phyloP scores from a whole-genome alignment of 2,113 vertebrate species.

The Centropristis striata region DNA sequence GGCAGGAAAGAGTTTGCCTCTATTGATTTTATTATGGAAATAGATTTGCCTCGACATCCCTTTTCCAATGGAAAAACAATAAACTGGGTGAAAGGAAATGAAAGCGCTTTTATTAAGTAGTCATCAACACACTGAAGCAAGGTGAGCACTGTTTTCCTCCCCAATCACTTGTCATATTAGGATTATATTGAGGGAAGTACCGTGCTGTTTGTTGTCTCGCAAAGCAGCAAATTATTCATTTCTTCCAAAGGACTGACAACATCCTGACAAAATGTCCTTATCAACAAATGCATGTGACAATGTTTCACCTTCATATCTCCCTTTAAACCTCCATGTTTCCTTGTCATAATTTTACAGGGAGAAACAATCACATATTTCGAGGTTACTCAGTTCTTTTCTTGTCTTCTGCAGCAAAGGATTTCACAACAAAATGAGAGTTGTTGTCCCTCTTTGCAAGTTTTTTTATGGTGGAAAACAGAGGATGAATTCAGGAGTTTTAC shows the following conservation, averaged over 20 bases:
- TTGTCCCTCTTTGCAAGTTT: not conserved
- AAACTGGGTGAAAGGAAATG: slow-evolving; percentile 61
- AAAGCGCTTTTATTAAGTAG: slow-evolving; percentile 60
- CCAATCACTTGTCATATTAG: slow-evolving; percentile 35
- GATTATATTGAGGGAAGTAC: slow-evolving; percentile 25
- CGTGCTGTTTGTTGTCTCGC: slow-evolving; percentile 49
- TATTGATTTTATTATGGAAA: slow-evolving; percentile 44
- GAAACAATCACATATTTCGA: slow-evolving; percentile 4
- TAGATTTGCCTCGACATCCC: slow-evolving; percentile 14
- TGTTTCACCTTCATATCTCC: not conserved
- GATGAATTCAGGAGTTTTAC: no score
- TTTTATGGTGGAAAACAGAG: no score
- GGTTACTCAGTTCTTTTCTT: not conserved
- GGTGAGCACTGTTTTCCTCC: slow-evolving; percentile 33
- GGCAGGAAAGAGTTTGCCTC: slow-evolving; percentile 13
- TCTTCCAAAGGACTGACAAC: slow-evolving; percentile 23
- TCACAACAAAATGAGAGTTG: no score
- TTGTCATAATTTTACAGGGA: not conserved
- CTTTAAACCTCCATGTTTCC: slow-evolving; percentile 11
- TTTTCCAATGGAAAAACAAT: slow-evolving; percentile 39
- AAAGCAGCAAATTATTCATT: slow-evolving; percentile 41
- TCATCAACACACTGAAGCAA: slow-evolving; percentile 43
- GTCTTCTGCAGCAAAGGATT: not conserved
- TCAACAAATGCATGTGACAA: slow-evolving; percentile 17
- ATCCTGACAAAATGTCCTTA: slow-evolving; percentile 29